Conservation (phyloP, 2,113 vertebrate species). For the Colistium nudipinnis region DNA sequence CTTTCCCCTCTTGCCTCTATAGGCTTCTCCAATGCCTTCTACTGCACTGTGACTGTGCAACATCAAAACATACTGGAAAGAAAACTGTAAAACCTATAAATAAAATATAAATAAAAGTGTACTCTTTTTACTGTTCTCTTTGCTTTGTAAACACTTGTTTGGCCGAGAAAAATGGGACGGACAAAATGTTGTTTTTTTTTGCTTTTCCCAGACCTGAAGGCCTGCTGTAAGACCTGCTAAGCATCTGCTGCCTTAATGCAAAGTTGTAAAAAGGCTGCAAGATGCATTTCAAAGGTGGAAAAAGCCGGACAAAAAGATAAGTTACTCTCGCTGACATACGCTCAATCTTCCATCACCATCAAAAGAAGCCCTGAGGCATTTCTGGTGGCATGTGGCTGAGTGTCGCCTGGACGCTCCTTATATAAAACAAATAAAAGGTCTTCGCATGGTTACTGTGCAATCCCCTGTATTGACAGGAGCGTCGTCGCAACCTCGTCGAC, state of each 20-base stretch:
- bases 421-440: background rate
- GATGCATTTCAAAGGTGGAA: background rate
- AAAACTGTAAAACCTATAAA: background rate
- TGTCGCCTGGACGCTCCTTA: background rate
- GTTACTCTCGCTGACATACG: conserved; percentile 1
- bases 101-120: no score
- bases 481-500: background rate
- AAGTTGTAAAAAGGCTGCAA: background rate
- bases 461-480: background rate
- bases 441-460: background rate
- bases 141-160: no score
- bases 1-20: background rate
- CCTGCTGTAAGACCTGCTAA: no score
- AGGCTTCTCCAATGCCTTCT: background rate
- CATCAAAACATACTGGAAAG: no score
- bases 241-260: background rate
- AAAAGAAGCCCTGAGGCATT: conserved; percentile 7
- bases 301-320: background rate
- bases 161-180: no score
- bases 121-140: no score
- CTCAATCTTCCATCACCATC: background rate
- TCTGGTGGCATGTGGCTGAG: background rate
- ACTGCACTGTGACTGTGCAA: background rate
- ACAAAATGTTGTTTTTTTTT: no score
- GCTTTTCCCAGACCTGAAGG: no score